Conservation (phyloP, 2,888 invertebrate species). For the Embidobia sp. region DNA sequence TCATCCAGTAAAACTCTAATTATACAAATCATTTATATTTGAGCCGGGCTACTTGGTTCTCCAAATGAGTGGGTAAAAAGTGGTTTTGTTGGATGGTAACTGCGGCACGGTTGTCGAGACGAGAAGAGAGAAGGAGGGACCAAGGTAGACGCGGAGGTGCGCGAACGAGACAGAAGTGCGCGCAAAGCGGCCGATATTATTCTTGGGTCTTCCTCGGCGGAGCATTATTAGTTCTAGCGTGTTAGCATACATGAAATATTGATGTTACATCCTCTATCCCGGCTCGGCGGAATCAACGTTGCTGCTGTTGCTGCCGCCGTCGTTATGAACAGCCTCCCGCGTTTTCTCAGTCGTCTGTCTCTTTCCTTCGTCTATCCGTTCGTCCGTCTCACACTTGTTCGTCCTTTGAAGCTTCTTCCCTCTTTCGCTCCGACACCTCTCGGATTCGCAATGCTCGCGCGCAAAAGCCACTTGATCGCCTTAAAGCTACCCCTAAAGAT, state of each 20-base stretch:
- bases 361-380: too few species aligned
- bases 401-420: constrained; percentile 8
- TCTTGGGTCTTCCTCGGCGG: constrained; percentile 79
- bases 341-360: constrained; percentile 23
- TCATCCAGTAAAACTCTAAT: constrained; percentile 47
- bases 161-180: constrained; percentile 9
- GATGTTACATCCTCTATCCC: constrained; percentile 77
- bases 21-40: constrained; percentile 53
- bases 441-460: constrained; percentile 40
- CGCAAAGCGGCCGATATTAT: constrained; percentile 79
- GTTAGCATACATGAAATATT: constrained; percentile 82
- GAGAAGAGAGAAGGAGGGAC: background rate
- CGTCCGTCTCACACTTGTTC: too few species aligned
- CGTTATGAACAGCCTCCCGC: constrained; percentile 62
- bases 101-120: constrained; percentile 23
- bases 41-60: constrained; percentile 21
- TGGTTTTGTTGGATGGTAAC: constrained; percentile 48
- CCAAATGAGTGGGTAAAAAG: constrained; percentile 58
- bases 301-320: constrained; percentile 34
- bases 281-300: too few species aligned
- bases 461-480: constrained; percentile 69
- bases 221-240: constrained; percentile 81
- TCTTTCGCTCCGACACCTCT: constrained; percentile 49
- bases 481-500: constrained; percentile 72
- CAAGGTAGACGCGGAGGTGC: background rate